A percentile compares a stretch with the other conserved stretches of the same genome.
Conservation (phyloP, 2,888 invertebrate genomes). For the Steinernema hermaphroditum region DNA sequence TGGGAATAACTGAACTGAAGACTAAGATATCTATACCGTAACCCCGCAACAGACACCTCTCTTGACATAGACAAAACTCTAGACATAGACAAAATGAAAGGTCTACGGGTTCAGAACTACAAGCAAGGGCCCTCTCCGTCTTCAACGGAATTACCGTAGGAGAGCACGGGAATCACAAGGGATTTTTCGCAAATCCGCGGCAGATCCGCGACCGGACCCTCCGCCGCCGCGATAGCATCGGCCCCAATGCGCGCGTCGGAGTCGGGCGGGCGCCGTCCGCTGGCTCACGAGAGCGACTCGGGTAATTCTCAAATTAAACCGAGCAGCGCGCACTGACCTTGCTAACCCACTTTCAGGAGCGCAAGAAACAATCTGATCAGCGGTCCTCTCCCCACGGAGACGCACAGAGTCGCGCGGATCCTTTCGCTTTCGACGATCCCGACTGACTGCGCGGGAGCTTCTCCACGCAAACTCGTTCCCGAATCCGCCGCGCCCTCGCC, state of each 20-base stretch:
- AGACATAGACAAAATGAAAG: no score
- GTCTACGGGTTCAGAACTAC: no score
- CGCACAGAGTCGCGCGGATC: neutral
- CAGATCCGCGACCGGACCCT: neutral
- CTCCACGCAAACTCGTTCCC: slow-evolving; percentile 18
- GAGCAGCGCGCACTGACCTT: neutral
- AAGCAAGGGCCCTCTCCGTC: no score
- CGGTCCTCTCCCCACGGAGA: neutral
- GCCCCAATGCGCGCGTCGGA: neutral
- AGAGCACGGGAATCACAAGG: neutral
- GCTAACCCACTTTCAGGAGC: slow-evolving; percentile 22
- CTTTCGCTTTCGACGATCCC: slow-evolving; percentile 21
- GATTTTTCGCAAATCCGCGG: neutral
- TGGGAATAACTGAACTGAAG: no score
- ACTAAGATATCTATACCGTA: no score
- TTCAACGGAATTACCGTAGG: neutral
- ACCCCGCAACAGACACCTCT: no score
- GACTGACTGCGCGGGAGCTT: neutral
- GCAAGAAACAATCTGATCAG: slow-evolving; percentile 27
- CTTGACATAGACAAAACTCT: no score
- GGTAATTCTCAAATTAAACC: slow-evolving; percentile 28
- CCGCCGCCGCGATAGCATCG: slow-evolving; percentile 9
- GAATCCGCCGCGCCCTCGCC: neutral
- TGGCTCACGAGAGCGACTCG: slow-evolving; percentile 5
- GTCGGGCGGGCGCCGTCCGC: neutral